Percentiles rank a stretch among this genome's conserved stretches.
Conservation (phyloP, 2,888 invertebrate genomes). For the Protophormia terraenovae region DNA sequence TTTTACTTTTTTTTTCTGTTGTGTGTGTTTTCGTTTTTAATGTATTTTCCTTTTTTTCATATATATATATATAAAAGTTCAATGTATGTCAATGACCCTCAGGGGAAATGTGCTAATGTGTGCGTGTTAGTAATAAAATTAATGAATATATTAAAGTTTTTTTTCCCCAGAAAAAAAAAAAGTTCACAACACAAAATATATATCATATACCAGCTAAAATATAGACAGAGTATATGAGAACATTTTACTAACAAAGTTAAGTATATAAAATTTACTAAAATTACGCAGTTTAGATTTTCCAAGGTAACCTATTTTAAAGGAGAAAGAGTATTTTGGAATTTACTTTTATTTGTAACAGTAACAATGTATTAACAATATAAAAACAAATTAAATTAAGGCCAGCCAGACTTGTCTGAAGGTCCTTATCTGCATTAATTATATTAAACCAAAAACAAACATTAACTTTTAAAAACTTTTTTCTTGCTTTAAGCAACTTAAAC, state of each 20-base stretch:
- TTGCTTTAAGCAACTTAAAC: background rate
- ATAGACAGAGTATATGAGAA: background rate
- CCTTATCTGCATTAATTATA: background rate
- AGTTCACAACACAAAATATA: background rate
- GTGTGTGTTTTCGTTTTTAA: too few species aligned
- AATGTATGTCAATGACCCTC: slow-evolving; percentile 69
- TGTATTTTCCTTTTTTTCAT: background rate
- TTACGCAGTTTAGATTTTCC: background rate
- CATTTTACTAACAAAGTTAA: background rate
- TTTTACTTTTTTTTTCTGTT: too few species aligned
- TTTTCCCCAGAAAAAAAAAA: background rate
- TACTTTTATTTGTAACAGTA: background rate
- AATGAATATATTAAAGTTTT: slow-evolving; percentile 67
- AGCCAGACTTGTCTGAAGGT: background rate
- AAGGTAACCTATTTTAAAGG: background rate
- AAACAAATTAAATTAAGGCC: background rate
- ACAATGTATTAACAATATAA: background rate
- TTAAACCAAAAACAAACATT: background rate
- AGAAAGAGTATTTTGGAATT: background rate
- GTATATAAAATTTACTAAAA: background rate
- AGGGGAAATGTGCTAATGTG: slow-evolving; percentile 67
- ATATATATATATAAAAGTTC: slow-evolving; percentile 41
- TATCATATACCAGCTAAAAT: background rate
- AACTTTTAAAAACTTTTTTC: background rate
- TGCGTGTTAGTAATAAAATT: slow-evolving; percentile 67